Conservation (phyloP, 2,797 vertebrate genomes). For the Tenualosa thibaudeaui region DNA sequence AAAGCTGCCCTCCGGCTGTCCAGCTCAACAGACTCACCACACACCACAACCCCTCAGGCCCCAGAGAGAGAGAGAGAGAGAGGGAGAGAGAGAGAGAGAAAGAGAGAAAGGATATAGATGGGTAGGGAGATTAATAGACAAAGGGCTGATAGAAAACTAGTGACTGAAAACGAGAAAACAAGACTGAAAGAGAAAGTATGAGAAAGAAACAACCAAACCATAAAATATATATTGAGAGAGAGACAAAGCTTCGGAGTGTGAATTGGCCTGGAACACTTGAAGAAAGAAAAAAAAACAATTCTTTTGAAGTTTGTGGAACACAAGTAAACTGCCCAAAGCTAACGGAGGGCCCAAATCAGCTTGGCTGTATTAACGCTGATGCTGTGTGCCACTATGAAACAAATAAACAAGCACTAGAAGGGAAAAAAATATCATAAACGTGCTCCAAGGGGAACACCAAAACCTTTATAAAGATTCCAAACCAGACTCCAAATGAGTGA, state of each 20-base stretch:
- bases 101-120: slow-evolving; percentile 31
- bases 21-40: slow-evolving; percentile 38
- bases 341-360: slow-evolving; percentile 37
- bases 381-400: slow-evolving; percentile 29
- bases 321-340: slow-evolving; percentile 50
- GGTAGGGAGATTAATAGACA: background rate
- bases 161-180: background rate
- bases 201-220: slow-evolving; percentile 21
- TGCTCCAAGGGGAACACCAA: slow-evolving; percentile 25
- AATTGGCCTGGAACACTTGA: slow-evolving; percentile 3
- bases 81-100: slow-evolving; percentile 25
- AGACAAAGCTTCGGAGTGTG: background rate
- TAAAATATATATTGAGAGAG: background rate
- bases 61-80: slow-evolving; percentile 13
- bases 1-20: slow-evolving; percentile 39
- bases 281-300: slow-evolving; percentile 27
- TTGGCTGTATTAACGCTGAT: slow-evolving; percentile 25
- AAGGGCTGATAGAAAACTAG: background rate
- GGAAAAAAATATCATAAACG: slow-evolving; percentile 30
- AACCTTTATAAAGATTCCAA: slow-evolving; percentile 33
- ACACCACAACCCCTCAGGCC: slow-evolving; percentile 39
- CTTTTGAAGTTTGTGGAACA: slow-evolving; percentile 42
- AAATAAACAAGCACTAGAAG: slow-evolving; percentile 38
- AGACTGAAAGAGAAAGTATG: slow-evolving; percentile 16
- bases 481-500: slow-evolving; percentile 27